phyloP scores from a whole-genome alignment of 2,888 invertebrate genomes.

The Lasioglossum calceatum region DNA sequence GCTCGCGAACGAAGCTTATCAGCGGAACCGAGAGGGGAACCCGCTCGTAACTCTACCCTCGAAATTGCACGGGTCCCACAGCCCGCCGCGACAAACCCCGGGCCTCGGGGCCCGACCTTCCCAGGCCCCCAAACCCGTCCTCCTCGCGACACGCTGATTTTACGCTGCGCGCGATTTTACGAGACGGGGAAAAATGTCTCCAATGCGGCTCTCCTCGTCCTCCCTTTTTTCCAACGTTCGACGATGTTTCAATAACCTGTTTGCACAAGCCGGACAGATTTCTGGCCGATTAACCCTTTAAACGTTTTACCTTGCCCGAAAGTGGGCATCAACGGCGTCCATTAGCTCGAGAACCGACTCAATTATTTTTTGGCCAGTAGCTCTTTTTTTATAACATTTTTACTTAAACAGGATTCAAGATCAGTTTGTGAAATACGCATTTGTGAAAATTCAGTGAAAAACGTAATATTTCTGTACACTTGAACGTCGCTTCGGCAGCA shows the following conservation, averaged over 20 bases:
- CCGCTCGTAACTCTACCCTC: slow-evolving; percentile 13
- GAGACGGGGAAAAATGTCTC: background rate
- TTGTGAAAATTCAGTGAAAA: background rate
- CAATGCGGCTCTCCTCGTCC: background rate
- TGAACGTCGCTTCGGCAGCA: background rate
- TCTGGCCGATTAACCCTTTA: background rate
- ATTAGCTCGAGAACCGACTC: background rate
- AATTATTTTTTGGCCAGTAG: background rate
- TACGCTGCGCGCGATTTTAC: background rate
- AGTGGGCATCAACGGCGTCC: background rate
- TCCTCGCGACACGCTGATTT: slow-evolving; percentile 42
- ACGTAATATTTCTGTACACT: background rate
- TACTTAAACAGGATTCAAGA: too few relatives aligned
- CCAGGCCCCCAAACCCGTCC: background rate
- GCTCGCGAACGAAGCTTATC: slow-evolving; percentile 33
- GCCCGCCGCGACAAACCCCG: background rate
- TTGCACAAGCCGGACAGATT: background rate
- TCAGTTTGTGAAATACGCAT: too few relatives aligned
- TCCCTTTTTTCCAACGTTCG: background rate
- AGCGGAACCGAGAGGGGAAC: slow-evolving; percentile 30
- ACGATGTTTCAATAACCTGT: background rate
- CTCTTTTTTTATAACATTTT: too few relatives aligned
- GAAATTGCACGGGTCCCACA: slow-evolving; percentile 4
- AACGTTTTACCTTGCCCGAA: background rate
- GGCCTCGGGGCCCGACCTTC: slow-evolving; percentile 1